Conservation (phyloP, 2,888 invertebrate species). For the Dryomyza anilis region DNA sequence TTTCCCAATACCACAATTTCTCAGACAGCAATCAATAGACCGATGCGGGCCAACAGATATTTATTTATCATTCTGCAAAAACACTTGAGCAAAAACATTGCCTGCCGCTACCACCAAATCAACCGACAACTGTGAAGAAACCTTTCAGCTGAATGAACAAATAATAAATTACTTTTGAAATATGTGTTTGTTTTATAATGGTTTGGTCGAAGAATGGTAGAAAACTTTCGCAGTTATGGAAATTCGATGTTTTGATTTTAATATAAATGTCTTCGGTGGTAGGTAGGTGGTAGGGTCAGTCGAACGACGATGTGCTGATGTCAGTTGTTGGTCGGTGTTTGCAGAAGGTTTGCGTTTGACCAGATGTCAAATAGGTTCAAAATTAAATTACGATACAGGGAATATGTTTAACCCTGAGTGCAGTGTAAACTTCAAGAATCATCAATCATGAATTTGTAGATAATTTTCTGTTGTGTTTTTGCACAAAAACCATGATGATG, state of each 20-base stretch:
- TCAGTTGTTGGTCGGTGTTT: too few relatives aligned
- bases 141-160: background rate
- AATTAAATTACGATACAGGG: background rate
- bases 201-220: background rate
- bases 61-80: constrained; percentile 5
- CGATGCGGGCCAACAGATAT: background rate
- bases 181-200: background rate
- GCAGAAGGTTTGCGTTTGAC: too few relatives aligned
- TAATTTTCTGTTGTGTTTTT: too few relatives aligned
- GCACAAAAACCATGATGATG: too few relatives aligned
- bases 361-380: background rate
- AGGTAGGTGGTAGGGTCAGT: background rate
- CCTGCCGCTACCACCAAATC: too few relatives aligned
- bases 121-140: too few relatives aligned
- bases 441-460: background rate
- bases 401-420: background rate
- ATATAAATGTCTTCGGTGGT: background rate
- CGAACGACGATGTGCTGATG: too few relatives aligned
- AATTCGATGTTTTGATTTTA: background rate
- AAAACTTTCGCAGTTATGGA: background rate
- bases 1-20: too few relatives aligned
- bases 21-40: too few relatives aligned
- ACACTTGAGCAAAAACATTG: background rate
- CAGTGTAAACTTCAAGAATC: background rate
- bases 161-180: constrained; percentile 5